These are phyloP conservation scores for Brachionus plicatilis DNA, from an alignment of 1,140 invertebrate species.

Conservation along the genomic window DNA sequence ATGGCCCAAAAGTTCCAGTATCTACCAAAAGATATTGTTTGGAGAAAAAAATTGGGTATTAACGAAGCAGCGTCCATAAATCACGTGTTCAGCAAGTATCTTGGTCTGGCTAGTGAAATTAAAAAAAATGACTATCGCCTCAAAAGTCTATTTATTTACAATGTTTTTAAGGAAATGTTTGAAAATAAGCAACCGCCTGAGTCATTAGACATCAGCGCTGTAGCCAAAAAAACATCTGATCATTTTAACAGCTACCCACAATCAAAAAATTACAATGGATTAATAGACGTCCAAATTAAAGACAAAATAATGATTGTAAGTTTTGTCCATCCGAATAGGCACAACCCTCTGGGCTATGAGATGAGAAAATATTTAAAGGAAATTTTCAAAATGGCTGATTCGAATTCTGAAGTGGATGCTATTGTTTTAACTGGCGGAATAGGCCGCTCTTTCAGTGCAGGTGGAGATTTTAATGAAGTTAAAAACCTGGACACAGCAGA, in stretches of 20 bases:
- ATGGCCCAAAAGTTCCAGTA: neutral
- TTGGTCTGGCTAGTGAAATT: neutral
- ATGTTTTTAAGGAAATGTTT: neutral
- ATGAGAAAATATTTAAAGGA: neutral
- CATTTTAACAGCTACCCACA: neutral
- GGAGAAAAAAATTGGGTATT: neutral
- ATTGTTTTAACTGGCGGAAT: neutral
- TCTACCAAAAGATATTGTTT: neutral
- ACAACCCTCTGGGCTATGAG: neutral
- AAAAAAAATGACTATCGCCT: neutral
- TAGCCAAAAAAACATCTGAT: neutral
- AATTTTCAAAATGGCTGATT: neutral
- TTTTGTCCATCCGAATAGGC: neutral
- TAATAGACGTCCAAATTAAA: neutral
- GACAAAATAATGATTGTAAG: neutral
- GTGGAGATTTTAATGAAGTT: neutral
- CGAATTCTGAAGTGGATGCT: neutral
- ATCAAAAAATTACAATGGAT: neutral
- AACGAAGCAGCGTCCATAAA: neutral
- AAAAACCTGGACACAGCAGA: neutral
- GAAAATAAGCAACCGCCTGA: neutral
- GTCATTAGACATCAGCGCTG: neutral
- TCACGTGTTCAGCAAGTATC: neutral
- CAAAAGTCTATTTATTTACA: neutral
- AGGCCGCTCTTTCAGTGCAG: neutral